A percentile compares a stretch with the other conserved stretches of the same genome.
Evolutionary conservation across 1,140 invertebrate genomes (phyloP).

Genomic region (Drosophila nigrodunni): DNA sequence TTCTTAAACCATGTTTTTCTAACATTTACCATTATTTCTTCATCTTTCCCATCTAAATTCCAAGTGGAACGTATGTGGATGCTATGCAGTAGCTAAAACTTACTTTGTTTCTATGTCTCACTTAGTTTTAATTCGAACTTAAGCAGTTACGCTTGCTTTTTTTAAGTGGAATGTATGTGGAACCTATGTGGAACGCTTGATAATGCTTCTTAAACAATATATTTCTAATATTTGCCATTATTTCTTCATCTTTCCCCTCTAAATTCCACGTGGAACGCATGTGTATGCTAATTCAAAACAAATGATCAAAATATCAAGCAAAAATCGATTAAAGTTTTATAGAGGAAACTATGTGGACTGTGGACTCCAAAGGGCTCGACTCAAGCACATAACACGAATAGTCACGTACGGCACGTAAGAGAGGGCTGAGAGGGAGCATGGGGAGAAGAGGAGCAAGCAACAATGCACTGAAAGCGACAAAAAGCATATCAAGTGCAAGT

Average conservation of each 20-base stretch:
- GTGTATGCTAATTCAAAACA: neutral
- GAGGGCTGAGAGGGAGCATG: neutral
- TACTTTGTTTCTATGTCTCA: too few relatives aligned
- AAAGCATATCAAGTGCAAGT: conserved; percentile 70
- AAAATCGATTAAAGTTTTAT: conserved; percentile 45
- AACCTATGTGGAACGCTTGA: conserved; percentile 8
- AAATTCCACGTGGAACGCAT: conserved; percentile 11
- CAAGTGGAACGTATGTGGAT: conserved; percentile 18
- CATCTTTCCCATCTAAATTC: neutral
- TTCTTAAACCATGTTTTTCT: neutral
- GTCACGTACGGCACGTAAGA: conserved; percentile 59
- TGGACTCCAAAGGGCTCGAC: conserved; percentile 51
- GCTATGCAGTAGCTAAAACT: neutral
- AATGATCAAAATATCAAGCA: neutral
- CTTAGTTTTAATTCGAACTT: too few relatives aligned
- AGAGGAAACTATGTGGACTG: conserved; percentile 33
- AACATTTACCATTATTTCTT: too few relatives aligned
- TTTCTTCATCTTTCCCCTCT: neutral
- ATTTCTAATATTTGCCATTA: too few relatives aligned
- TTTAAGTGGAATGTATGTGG: neutral
- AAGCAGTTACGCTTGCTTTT: too few relatives aligned
- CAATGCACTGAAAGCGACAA: conserved; percentile 31
- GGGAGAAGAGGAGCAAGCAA: neutral
- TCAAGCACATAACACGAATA: conserved; percentile 58
- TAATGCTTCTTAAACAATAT: neutral